A percentile compares a stretch with the other conserved stretches of the same genome.
phyloP scores from a whole-genome alignment of 1,140 invertebrate species.

The Hycleus phaleratus region DNA sequence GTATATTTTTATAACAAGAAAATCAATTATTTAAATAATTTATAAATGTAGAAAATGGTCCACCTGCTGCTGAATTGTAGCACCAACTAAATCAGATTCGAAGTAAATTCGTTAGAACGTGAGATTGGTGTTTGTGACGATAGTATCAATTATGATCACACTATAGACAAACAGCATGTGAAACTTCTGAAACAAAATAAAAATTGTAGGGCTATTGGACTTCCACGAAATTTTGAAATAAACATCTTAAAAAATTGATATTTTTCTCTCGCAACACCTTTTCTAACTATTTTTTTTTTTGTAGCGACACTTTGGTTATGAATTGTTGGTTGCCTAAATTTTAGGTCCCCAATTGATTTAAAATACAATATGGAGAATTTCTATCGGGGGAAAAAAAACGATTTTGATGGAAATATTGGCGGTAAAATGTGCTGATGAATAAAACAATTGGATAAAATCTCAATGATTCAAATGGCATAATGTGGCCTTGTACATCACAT shows the following conservation, averaged over 20 bases:
- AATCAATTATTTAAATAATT: constrained; percentile 21
- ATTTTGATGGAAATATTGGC: too few relatives aligned
- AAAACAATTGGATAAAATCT: too few relatives aligned
- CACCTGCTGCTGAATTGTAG: constrained; percentile 26
- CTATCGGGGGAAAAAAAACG: too few relatives aligned
- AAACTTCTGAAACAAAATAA: constrained; percentile 1
- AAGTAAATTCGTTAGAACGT: constrained; percentile 1
- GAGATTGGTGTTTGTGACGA: too few relatives aligned
- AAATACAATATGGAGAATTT: too few relatives aligned
- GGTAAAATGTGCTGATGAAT: too few relatives aligned
- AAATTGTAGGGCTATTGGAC: constrained; percentile 42
- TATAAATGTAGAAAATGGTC: constrained; percentile 36
- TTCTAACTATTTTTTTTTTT: constrained; percentile 3
- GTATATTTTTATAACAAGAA: constrained; percentile 35
- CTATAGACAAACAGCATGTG: constrained; percentile 32
- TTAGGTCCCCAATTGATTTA: too few relatives aligned
- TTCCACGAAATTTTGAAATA: constrained; percentile 44
- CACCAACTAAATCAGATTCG: constrained; percentile 5
- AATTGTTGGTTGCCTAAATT: too few relatives aligned
- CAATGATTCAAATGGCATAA: too few relatives aligned
- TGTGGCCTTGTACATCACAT: too few relatives aligned
- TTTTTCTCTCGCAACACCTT: background rate
- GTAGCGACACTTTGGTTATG: background rate
- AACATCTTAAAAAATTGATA: constrained; percentile 36
- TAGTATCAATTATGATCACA: constrained; percentile 2